Percentiles rank a stretch among this genome's conserved stretches.
Conservation (phyloP, 2,797 vertebrate species). For the Syncerus caffer region DNA sequence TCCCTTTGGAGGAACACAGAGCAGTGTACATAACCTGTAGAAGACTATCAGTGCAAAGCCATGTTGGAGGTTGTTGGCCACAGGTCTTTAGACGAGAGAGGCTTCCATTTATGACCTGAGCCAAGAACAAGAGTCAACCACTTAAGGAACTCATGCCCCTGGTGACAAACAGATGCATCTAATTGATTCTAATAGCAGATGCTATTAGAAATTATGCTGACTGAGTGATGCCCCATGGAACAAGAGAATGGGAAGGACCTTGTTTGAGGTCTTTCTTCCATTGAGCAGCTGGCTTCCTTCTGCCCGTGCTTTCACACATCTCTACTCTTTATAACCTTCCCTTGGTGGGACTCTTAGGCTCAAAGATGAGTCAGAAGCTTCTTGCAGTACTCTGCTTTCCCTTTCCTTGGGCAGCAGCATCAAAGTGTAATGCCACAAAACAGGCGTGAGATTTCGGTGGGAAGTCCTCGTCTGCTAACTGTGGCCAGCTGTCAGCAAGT, state of each 20-base stretch:
- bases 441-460: not conserved
- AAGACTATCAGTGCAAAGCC: not conserved
- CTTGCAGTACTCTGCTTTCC: not conserved
- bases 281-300: not conserved
- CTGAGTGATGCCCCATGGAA: not conserved
- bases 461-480: not conserved
- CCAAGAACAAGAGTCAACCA: not conserved
- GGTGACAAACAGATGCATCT: not conserved
- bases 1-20: not conserved
- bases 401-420: not conserved
- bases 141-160: not conserved
- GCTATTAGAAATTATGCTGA: not conserved
- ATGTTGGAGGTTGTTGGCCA: not conserved
- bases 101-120: not conserved
- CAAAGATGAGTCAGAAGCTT: not conserved
- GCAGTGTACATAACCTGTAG: not conserved
- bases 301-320: not conserved
- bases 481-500: not conserved
- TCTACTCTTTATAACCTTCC: slow-evolving; percentile 14
- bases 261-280: not conserved
- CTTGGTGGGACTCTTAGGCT: not conserved
- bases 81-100: not conserved
- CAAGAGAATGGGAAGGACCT: not conserved
- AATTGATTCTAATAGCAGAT: slow-evolving; percentile 26
- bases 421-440: not conserved